Conservation (phyloP, 1,140 invertebrate genomes). For the Daktulosphaira vitifoliae region DNA sequence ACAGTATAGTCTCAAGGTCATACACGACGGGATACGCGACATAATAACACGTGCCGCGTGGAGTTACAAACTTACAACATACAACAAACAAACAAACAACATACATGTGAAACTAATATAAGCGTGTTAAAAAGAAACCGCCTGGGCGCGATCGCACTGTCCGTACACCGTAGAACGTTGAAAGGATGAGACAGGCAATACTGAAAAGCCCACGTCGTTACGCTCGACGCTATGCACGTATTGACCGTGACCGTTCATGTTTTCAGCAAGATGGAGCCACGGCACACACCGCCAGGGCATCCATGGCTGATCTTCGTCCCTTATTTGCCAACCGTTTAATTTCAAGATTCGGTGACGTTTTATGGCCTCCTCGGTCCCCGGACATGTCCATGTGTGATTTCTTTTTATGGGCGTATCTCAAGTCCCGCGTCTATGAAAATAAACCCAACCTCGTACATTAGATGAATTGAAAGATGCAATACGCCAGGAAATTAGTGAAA, state of each 20-base stretch:
- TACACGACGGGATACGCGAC: too few relatives aligned
- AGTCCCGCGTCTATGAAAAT: background rate
- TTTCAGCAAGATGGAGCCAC: conserved; percentile 38
- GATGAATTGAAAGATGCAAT: background rate
- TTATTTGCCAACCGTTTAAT: conserved; percentile 19
- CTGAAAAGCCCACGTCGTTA: conserved; percentile 33
- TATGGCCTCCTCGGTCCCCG: too few relatives aligned
- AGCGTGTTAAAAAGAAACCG: conserved; percentile 35
- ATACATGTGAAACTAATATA: too few relatives aligned
- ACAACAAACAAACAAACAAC: too few relatives aligned
- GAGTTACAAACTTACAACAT: too few relatives aligned
- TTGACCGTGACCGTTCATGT: too few relatives aligned
- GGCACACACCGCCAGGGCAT: conserved; percentile 33
- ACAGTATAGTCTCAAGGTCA: too few relatives aligned
- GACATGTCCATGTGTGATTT: too few relatives aligned
- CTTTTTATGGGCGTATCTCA: background rate
- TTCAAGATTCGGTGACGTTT: conserved; percentile 32
- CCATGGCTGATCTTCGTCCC: background rate
- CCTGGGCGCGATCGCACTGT: conserved; percentile 33
- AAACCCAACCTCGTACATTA: conserved; percentile 1
- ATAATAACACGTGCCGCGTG: too few relatives aligned
- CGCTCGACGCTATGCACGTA: conserved; percentile 34
- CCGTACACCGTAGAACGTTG: conserved; percentile 36
- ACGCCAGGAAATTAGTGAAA: background rate
- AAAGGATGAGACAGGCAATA: conserved; percentile 35